These are phyloP conservation scores for Strigamia transsilvanica DNA, from an alignment of 2,888 invertebrate species.

Conservation along the genomic window DNA sequence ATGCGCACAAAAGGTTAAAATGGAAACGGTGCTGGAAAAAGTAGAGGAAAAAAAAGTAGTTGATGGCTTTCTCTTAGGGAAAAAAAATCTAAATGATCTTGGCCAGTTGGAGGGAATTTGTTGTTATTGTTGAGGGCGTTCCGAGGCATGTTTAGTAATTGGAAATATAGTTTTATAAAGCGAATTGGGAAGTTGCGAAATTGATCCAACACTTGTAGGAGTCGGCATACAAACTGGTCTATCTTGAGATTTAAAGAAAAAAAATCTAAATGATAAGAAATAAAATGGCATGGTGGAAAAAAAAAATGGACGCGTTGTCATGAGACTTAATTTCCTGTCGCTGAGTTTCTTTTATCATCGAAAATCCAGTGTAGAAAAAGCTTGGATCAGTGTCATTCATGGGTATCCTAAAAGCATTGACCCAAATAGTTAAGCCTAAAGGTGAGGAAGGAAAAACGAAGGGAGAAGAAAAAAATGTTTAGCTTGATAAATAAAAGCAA, in stretches of 20 bases:
- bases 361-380: background rate
- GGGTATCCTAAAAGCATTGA: slow-evolving; percentile 45
- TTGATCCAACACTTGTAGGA: background rate
- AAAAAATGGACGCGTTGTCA: background rate
- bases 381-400: slow-evolving; percentile 23
- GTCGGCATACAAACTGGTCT: background rate
- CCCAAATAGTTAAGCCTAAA: slow-evolving; percentile 46
- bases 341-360: slow-evolving; percentile 35
- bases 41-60: background rate
- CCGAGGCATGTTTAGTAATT: background rate
- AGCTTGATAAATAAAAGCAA: background rate
- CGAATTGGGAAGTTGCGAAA: background rate
- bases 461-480: background rate
- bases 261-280: background rate
- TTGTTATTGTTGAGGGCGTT: background rate
- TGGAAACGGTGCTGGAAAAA: slow-evolving; percentile 4
- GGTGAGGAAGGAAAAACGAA: slow-evolving; percentile 19
- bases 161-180: background rate
- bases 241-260: background rate
- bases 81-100: slow-evolving; percentile 24
- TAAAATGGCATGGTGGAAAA: background rate
- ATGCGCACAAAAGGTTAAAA: slow-evolving; percentile 41
- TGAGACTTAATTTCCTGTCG: slow-evolving; percentile 42
- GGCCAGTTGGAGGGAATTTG: background rate
- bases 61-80: slow-evolving; percentile 10